phyloP scores from a whole-genome alignment of 2,797 vertebrate species.

The Cuculus canorus region DNA sequence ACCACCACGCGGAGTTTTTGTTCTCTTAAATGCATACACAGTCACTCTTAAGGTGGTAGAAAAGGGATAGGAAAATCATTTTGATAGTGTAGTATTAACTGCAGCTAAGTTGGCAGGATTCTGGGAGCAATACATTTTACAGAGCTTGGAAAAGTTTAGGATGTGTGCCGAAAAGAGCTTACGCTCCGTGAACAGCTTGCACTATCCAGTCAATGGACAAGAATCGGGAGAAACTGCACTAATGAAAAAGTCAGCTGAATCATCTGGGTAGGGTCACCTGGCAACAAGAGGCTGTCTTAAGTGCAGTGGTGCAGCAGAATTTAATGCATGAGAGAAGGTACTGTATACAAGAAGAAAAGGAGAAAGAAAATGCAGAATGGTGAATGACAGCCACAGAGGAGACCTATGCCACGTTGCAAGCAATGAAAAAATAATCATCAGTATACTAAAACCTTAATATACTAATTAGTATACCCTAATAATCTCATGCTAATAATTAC shows the following conservation, averaged over 20 bases:
- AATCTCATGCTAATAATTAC: background rate
- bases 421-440: background rate
- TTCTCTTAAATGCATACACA: background rate
- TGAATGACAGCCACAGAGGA: background rate
- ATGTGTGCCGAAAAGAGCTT: background rate
- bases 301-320: background rate
- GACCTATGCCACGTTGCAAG: background rate
- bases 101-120: background rate
- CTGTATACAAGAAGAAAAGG: background rate
- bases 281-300: background rate
- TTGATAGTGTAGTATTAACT: background rate
- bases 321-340: background rate
- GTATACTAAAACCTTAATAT: background rate
- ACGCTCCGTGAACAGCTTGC: background rate
- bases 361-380: background rate
- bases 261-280: background rate
- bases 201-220: background rate
- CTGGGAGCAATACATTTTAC: background rate
- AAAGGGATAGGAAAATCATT: background rate
- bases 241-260: conserved; percentile 15
- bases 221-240: background rate
- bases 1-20: background rate
- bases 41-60: background rate
- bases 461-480: background rate
- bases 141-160: background rate